Evolutionary conservation across 2,888 invertebrate species (phyloP).

Genomic region (Calameuta filiformis): DNA sequence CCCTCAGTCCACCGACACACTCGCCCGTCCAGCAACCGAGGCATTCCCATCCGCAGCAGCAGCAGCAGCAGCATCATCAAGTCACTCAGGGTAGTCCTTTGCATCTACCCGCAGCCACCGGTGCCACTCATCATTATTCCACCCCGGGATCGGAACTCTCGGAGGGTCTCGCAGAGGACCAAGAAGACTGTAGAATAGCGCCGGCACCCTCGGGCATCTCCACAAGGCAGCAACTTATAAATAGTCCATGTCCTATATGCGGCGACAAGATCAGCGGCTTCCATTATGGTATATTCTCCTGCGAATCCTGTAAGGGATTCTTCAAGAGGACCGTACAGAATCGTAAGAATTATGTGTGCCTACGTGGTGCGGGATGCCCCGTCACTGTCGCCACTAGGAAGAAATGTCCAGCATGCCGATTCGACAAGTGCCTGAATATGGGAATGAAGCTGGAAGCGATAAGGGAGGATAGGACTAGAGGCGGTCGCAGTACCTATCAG

Average conservation of each 20-base stretch:
- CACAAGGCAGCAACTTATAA: constrained; percentile 84
- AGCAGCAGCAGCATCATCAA: constrained; percentile 46
- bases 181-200: constrained; percentile 56
- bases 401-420: constrained; percentile 96
- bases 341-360: constrained; percentile 95
- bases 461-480: constrained; percentile 92
- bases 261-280: constrained; percentile 97
- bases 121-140: constrained; percentile 39
- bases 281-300: constrained; percentile 98
- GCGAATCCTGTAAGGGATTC: constrained; percentile 98
- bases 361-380: constrained; percentile 89
- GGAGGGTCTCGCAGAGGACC: constrained; percentile 37
- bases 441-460: constrained; percentile 99
- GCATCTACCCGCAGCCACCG: constrained; percentile 64
- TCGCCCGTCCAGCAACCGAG: constrained; percentile 80
- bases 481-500: constrained; percentile 95
- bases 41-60: constrained; percentile 63
- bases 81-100: constrained; percentile 67
- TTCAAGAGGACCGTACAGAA: constrained; percentile 99
- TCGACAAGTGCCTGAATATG: constrained; percentile 93
- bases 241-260: constrained; percentile 95
- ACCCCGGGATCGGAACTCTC: constrained; percentile 16
- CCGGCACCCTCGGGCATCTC: constrained; percentile 83
- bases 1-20: constrained; percentile 75
- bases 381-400: constrained; percentile 94